Evolutionary conservation across 1,140 invertebrate genomes (phyloP).

Genomic region (Lasaia peninsularis): DNA sequence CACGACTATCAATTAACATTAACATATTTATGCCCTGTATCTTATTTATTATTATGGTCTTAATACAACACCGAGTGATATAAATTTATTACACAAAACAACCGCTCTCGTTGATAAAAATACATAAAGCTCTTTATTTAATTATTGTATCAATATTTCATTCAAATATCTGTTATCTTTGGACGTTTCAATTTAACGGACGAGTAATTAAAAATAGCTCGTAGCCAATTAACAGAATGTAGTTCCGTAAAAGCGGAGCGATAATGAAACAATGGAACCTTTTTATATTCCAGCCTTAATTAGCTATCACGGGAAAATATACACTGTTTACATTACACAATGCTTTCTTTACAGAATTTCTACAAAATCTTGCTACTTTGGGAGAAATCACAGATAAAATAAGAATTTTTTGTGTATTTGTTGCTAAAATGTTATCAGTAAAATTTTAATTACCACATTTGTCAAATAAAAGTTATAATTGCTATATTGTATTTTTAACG

Average conservation of each 20-base stretch:
- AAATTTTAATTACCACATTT: too few relatives aligned
- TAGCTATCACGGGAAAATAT: constrained; percentile 43
- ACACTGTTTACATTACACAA: background rate
- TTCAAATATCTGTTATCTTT: constrained; percentile 20
- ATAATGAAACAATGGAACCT: constrained; percentile 56
- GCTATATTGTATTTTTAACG: too few relatives aligned
- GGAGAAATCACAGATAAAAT: too few relatives aligned
- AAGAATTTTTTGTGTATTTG: too few relatives aligned
- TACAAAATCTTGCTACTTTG: too few relatives aligned
- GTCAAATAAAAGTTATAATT: too few relatives aligned
- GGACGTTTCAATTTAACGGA: constrained; percentile 27
- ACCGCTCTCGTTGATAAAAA: background rate
- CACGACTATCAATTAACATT: constrained; percentile 13
- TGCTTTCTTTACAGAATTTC: background rate
- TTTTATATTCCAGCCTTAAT: constrained; percentile 55
- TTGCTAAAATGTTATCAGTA: background rate
- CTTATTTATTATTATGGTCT: constrained; percentile 12
- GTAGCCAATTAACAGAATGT: constrained; percentile 68
- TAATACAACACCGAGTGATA: background rate
- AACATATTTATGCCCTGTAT: constrained; percentile 14
- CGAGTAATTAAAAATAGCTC: constrained; percentile 58
- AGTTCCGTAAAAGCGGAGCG: constrained; percentile 43
- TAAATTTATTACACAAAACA: constrained; percentile 17
- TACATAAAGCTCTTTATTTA: background rate
- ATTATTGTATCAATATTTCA: constrained; percentile 19